Base-by-base conservation (phyloP, 1,140 invertebrate species). In the Oppia nitens region DNA sequence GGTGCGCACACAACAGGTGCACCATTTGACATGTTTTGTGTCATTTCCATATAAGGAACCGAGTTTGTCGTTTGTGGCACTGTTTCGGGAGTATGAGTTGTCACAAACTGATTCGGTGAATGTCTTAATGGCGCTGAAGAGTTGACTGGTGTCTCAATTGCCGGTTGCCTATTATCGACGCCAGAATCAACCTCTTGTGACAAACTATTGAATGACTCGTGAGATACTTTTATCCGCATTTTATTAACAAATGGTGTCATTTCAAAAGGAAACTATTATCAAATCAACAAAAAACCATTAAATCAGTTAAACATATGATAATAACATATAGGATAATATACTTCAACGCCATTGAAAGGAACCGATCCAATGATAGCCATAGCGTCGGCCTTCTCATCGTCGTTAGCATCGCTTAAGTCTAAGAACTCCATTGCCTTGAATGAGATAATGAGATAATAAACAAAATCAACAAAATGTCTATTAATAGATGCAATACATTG, bases 331-430 rank as follows among this genome's bases (percentile, higher is more conserved):
- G 6, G 49, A 24, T 51, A 24, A 45, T 25, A n/a, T 28, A 57
- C 56, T 26, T 57, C 56, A 40, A 57, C 47, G 2, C 47, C 56
- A 2, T 17, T 20, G 1, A 47, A 9, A 52, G 47, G 47, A 51
- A 4, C 21, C 6, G 23, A 24, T 14, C 14, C 27, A 17, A 57
- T 57, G 9, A 57, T 28, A 52, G 48, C 25, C 21, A 49, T 49
- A 3, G 47, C 56, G 11, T 57, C n/a, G 27, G 56, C 56, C 55
- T 56, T 56, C 32, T 57, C 56, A 20, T 57, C 56, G 17, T 57
- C 47, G 48, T 52, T 57, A 28, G 47, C 26, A 17, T 47, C 56
- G 24, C 40, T 57, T 12, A 48, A 57, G 27, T 57, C 56, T 24
- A 57, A 49, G 25, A 57, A 57, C 24, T 57, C 56, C 56, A 57